phyloP scores from a whole-genome alignment of 2,113 vertebrate species.

The Rattus rattus region DNA sequence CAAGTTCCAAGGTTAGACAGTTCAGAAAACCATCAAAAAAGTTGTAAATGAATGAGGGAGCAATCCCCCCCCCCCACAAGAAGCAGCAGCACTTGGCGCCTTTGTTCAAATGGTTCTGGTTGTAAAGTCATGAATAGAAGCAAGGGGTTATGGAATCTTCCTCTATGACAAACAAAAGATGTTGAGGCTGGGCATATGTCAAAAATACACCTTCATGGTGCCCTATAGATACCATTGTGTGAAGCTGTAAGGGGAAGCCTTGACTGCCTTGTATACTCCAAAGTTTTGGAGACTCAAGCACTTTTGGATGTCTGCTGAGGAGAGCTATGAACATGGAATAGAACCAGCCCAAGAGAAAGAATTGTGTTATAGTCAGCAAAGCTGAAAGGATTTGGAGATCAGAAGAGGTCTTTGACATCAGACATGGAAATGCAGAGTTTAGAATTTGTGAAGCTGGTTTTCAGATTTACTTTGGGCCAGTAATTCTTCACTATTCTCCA shows the following conservation, averaged over 20 bases:
- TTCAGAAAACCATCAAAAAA: no score
- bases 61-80: no score
- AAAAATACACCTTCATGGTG: not conserved
- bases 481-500: not conserved
- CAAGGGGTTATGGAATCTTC: no score
- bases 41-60: no score
- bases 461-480: not conserved
- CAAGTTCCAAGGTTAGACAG: no score
- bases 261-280: not conserved
- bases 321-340: not conserved
- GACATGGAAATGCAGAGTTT: not conserved
- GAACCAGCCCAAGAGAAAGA: not conserved
- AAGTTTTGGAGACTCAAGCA: not conserved
- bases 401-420: not conserved
- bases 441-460: not conserved
- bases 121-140: no score
- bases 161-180: no score
- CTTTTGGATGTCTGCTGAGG: not conserved
- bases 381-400: not conserved
- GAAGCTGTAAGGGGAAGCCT: not conserved
- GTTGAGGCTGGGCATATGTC: no score
- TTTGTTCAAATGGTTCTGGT: no score
- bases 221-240: not conserved
- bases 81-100: no score
- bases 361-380: not conserved